Conservation (phyloP, 2,888 invertebrate species). For the Gymnocheta viridis region DNA sequence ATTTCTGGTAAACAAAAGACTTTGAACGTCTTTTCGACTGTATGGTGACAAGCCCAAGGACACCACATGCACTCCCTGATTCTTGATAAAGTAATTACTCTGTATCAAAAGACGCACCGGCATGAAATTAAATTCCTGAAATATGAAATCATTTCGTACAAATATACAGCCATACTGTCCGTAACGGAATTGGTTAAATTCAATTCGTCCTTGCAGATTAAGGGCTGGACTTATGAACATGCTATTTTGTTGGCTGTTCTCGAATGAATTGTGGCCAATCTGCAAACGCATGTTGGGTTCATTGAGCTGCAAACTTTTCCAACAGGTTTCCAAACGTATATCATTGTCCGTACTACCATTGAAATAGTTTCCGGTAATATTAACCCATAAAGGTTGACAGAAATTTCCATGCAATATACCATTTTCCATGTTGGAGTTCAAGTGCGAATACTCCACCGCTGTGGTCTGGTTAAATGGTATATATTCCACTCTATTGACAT, state of each 20-base stretch:
- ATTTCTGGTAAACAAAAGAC: conserved; percentile 92
- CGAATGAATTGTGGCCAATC: conserved; percentile 93
- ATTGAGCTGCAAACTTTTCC: conserved; percentile 82
- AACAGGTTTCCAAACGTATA: conserved; percentile 92
- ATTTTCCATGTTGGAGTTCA: conserved; percentile 92
- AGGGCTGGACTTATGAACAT: conserved; percentile 91
- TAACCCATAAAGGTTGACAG: conserved; percentile 92
- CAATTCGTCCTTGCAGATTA: conserved; percentile 89
- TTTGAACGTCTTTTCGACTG: conserved; percentile 90
- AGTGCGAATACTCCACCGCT: conserved; percentile 92
- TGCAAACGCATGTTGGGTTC: conserved; percentile 85
- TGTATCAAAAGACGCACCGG: conserved; percentile 88
- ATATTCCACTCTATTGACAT: conserved; percentile 86
- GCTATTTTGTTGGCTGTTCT: conserved; percentile 88
- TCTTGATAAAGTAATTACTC: conserved; percentile 94
- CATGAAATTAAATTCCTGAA: conserved; percentile 90
- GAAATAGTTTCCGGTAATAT: conserved; percentile 96
- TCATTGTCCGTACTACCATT: conserved; percentile 90
- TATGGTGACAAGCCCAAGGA: conserved; percentile 94
- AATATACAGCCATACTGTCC: conserved; percentile 92
- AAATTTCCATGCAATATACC: conserved; percentile 97
- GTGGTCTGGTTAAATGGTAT: conserved; percentile 92
- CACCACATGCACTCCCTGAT: conserved; percentile 93
- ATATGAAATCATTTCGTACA: conserved; percentile 87
- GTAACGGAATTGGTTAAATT: conserved; percentile 93